These are phyloP conservation scores for Cotesia congregata DNA, from an alignment of 2,888 invertebrate genomes.

Conservation along the genomic window DNA sequence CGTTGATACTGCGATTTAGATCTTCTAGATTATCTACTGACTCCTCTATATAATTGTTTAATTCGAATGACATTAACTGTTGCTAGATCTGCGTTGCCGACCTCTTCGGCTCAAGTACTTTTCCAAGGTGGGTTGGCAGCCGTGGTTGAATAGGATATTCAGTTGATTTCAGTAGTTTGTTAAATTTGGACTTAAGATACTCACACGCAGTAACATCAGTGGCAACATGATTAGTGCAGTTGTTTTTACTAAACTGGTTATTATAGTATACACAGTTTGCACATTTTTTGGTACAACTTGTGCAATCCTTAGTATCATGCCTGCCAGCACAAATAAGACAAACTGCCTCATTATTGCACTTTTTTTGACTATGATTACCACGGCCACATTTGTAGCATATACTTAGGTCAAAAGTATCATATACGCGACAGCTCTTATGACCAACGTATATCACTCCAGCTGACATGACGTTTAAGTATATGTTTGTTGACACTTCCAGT, in stretches of 20 bases:
- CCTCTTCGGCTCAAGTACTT: neutral
- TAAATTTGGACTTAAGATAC: neutral
- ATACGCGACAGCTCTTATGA: constrained; percentile 2
- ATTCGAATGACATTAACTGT: neutral
- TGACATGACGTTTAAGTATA: neutral
- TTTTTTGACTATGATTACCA: neutral
- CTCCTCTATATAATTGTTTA: neutral
- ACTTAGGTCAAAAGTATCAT: neutral
- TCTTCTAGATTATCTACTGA: neutral
- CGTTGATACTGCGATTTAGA: neutral
- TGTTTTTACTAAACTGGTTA: neutral
- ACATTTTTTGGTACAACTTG: neutral
- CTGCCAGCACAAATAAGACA: constrained; percentile 2
- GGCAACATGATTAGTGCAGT: neutral
- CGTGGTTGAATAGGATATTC: constrained; percentile 5
- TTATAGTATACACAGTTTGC: constrained; percentile 10
- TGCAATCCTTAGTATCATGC: neutral
- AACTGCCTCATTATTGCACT: neutral
- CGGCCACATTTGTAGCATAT: neutral
- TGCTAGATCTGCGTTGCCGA: neutral
- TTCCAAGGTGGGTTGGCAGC: neutral
- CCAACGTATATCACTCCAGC: neutral
- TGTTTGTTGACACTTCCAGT: too few relatives aligned
- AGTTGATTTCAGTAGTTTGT: neutral
- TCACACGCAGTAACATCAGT: constrained; percentile 1